A percentile compares a stretch with the other conserved stretches of the same genome.
Conservation (phyloP, 2,888 invertebrate species). For the Esperia sulphurella region DNA sequence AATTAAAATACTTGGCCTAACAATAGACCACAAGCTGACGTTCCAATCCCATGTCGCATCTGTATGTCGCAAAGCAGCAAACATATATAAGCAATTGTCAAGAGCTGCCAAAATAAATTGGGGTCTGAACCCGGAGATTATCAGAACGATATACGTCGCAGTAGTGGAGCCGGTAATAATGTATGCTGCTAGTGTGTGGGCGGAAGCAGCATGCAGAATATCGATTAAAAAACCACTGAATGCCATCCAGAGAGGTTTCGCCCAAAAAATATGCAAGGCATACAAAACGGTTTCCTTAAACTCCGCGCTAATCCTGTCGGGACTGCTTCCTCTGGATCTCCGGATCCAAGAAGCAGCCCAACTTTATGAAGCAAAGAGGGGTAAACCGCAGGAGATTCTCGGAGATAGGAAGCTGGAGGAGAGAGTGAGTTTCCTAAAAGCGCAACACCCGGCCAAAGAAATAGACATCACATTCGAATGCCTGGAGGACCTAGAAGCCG, state of each 20-base stretch:
- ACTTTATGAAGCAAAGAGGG: neutral
- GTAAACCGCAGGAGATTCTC: neutral
- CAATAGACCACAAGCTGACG: constrained; percentile 10
- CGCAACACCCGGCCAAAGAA: too few species aligned
- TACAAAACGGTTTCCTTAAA: constrained; percentile 7
- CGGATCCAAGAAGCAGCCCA: neutral
- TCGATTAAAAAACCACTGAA: neutral
- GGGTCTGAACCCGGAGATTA: constrained; percentile 5
- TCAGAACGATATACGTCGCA: neutral
- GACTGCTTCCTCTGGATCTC: constrained; percentile 13
- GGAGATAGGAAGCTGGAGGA: too few species aligned
- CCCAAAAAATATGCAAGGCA: neutral
- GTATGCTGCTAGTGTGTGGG: neutral
- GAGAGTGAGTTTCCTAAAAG: too few species aligned
- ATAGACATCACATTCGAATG: too few species aligned
- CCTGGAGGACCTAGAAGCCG: too few species aligned
- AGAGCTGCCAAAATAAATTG: constrained; percentile 7
- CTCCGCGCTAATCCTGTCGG: constrained; percentile 8
- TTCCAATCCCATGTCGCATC: constrained; percentile 7
- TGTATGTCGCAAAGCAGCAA: constrained; percentile 5
- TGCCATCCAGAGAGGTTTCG: constrained; percentile 1
- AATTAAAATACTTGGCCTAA: constrained; percentile 5
- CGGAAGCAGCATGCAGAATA: neutral
- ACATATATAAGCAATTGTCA: neutral
- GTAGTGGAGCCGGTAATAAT: neutral